Base-by-base conservation (phyloP, 2,113 vertebrate species). In the Seriola rivoliana region DNA sequence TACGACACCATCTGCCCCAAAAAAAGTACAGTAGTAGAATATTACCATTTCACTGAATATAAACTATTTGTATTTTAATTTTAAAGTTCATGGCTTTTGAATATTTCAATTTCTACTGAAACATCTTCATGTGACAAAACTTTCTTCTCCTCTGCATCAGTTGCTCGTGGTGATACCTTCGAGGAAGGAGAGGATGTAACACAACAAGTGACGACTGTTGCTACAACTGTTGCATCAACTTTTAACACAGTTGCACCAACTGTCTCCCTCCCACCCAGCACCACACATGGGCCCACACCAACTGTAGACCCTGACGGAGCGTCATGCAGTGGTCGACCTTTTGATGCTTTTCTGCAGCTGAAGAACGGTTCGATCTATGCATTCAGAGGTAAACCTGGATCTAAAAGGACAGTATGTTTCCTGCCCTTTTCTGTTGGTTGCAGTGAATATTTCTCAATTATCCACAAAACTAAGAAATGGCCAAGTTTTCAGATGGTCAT, bases 331-430 rank as follows among this genome's bases (percentile, higher is more conserved):
- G 93, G 93, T 0, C 93, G 92, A n/a, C 88, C 97, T 10, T 99
- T 99, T 3, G 95, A 99, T 0, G 97, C 98, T 8, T 98, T 99
- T 92, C 96, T 98, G 0, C 96, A 98, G 87, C 89, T 97, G 75
- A 99, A 99, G 93, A 99, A 99, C 0, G 96, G 97, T 12, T 99
- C 98, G 0, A 83, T 97, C 80, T 99, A 96, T 0, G 97, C 97
- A 4, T 99, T 99, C 83, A 96, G 98, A 96, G 98, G 98, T 99
- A 92, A 80, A 86, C 6, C 44, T 42, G 11, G 13, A n/a, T 57
- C 21, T 2, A 0, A 16, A 7, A 55, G 23, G 16, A 7, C 1
- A 62, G 36, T 19, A 19, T 48, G 46, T 48, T 48, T 7, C 6
- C 48, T 14, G 17, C 46, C 11, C 34, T 36, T 36, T 36, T 6